Conservation (phyloP, 92 coral and sea anemone species). For the Parazoanthus swiftii region DNA sequence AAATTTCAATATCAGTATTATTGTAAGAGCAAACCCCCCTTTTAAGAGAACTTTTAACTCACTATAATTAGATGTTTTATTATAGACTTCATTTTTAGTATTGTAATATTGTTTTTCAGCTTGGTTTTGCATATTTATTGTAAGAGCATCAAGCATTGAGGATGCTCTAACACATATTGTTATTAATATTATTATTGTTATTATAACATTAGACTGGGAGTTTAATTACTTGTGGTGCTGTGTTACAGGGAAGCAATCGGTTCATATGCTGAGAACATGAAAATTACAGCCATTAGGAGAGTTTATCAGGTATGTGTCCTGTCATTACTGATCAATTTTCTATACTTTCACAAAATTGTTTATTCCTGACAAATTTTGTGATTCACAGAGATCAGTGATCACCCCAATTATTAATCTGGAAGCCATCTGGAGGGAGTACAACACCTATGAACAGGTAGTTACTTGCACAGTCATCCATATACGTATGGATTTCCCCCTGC, state of each 20-base stretch:
- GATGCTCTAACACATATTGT: too few relatives aligned
- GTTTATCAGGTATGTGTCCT: conserved; percentile 71
- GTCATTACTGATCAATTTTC: not conserved
- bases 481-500: too few relatives aligned
- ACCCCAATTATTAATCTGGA: conserved; percentile 91
- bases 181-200: too few relatives aligned
- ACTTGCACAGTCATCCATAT: not conserved
- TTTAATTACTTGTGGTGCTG: not conserved
- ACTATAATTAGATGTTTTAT: too few relatives aligned
- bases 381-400: conserved; percentile 81
- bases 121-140: too few relatives aligned
- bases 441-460: conserved; percentile 94
- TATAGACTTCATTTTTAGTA: too few relatives aligned
- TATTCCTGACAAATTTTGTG: not conserved
- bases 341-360: not conserved
- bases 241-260: conserved; percentile 84
- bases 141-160: too few relatives aligned
- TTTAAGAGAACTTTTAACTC: too few relatives aligned
- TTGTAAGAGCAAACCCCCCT: too few relatives aligned
- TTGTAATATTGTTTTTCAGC: too few relatives aligned
- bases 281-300: conserved; percentile 84
- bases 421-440: conserved; percentile 98
- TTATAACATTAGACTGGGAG: not conserved
- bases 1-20: too few relatives aligned
- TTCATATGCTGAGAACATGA: conserved; percentile 95